Evolutionary conservation across 92 coral and sea anemone species (phyloP), one percentile per base, ranked within the genome.

Genomic region (Epizoanthus stellaris): DNA sequence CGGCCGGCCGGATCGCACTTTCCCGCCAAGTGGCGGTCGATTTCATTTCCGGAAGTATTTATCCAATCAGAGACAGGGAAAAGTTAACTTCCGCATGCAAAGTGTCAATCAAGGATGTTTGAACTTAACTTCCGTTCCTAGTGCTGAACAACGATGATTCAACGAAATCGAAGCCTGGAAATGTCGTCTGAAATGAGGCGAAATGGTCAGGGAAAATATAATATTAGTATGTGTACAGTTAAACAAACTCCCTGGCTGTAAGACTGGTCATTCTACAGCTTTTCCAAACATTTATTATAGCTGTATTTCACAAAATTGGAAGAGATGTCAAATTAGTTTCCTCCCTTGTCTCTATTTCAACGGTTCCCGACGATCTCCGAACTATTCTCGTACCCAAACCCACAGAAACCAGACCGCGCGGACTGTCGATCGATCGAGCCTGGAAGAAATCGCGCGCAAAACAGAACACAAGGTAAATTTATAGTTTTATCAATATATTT

Each of bases 151-250:
- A 68, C 73, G 10, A 68, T 68, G 73, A 68, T 68, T 68, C 73
- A 68, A 68, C 73, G 73, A 68, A 68, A 68, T 68, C 73, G 73
- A 68, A 68, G 73, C 73, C 73, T 68, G 73, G 73, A 68, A 68
- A 30, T 68, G 73, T 68, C 73, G 73, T 68, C 49, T 68, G 52
- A 68, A 68, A 68, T 68, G 73, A 68, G 73, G 73, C 73, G 73
- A 68, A 68, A 68, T 30, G 73, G 73, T 34, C 73, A 30, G 73
- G 73, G 73, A 68, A 68, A 68, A 68, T 68, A 68, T 2, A 68
- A 68, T 68, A 68, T 68, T 68, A 36, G 73, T 68, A 68, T 68
- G 73, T 68, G 73, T 68, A 68, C 73, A 68, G 73, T 68, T 36
- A 68, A 68, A 68, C 73, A 68, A 68, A 68, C 73, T 68, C 73